Base-by-base conservation (phyloP, 2,888 invertebrate genomes). In the Callyntrura guangdongensis region DNA sequence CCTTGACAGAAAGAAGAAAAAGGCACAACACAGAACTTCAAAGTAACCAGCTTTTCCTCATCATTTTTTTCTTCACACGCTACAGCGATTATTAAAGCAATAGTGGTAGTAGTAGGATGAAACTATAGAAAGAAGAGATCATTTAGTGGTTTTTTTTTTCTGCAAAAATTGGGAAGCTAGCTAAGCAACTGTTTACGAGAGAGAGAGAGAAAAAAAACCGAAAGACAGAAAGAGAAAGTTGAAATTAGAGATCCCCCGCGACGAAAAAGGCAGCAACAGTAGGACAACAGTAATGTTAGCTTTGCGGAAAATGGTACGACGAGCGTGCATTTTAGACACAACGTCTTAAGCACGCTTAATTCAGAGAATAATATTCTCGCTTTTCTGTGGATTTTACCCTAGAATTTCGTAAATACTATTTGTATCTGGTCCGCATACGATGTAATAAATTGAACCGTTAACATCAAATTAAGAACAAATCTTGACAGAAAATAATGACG, bases 381-480 rank as follows among this genome's bases (percentile, higher is more conserved):
- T 17, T 11, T 74, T 0, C 25, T 74, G 22, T 12, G 6, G 36
- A 4, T 6, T 36, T 2, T 36, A 25, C 2, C 11, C 14, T 67
- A 27, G 11, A 67, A 12, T 22, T 67, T 67, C 11, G 20, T n/a
- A 17, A 20, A 64, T 17, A n/a, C 64, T 17, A 69, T 69, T 27
- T 45, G 4, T 22, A 11, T 8, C 17, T 74, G 1, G 47, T 17
- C 12, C 22, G 2, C 53, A 17, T 53, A 22, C 49, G 27, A 56
- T 79, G 6, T 20, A 25, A 79, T 79, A 79, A 79, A 85, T 85
- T 64, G 85, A 81, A 47, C 79, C 36, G 85, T 85, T 85, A 67
- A 56, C 64, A 81, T 85, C 85, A 90, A 90, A 90, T 90, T 90
- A 90, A 79, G 56, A 67, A 64, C 53, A 56, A 67, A 22, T 69